Conservation (phyloP, 2,113 vertebrate species). For the Rostratula benghalensis region DNA sequence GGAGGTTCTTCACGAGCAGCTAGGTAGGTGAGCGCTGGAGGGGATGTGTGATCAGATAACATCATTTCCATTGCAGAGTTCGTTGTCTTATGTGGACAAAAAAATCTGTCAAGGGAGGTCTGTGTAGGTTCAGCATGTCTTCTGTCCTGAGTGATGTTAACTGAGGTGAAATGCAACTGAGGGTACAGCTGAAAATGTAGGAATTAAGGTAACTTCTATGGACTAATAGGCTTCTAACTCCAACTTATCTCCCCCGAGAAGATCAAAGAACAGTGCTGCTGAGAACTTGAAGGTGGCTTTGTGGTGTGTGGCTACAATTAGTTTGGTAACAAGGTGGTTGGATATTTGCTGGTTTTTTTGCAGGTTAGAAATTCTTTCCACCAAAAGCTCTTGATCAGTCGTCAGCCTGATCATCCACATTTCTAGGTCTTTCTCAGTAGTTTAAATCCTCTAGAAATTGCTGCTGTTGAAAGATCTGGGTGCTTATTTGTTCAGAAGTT, state of each 20-base stretch:
- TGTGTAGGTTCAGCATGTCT: neutral
- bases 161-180: neutral
- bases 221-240: neutral
- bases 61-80: neutral
- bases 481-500: neutral
- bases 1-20: neutral
- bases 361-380: neutral
- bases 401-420: rapidly evolving
- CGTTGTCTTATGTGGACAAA: rapidly evolving
- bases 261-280: neutral
- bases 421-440: neutral
- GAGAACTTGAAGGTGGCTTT: neutral
- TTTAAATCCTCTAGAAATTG: neutral
- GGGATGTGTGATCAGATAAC: neutral
- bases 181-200: neutral
- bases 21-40: neutral
- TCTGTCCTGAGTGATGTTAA: neutral
- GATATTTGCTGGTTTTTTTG: rapidly evolving
- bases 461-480: neutral
- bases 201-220: neutral
- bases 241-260: neutral
- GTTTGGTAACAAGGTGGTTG: neutral
- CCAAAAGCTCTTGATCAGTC: neutral
- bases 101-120: neutral
- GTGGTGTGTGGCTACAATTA: rapidly evolving